Evolutionary conservation across 2,888 invertebrate genomes (phyloP).

Genomic region (Sialis lutaria): DNA sequence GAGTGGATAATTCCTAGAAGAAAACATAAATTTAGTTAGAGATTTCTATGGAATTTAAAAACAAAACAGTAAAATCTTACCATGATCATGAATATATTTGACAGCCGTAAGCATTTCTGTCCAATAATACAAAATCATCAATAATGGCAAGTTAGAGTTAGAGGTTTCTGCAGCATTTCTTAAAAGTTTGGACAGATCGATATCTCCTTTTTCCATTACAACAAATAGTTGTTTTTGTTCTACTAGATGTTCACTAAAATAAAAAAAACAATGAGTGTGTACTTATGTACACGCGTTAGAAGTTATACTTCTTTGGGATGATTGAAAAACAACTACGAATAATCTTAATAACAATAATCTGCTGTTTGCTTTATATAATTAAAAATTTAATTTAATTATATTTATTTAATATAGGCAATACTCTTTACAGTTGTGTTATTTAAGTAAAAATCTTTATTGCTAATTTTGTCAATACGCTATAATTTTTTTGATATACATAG

Average conservation of each 20-base stretch:
- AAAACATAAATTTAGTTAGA: not conserved
- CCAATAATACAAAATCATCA: constrained; percentile 77
- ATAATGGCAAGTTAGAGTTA: constrained; percentile 40
- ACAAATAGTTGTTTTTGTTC: constrained; percentile 52
- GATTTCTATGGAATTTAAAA: not conserved
- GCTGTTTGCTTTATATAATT: too few relatives aligned
- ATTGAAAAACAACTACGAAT: too few relatives aligned
- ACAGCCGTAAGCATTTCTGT: constrained; percentile 87
- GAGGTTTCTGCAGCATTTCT: constrained; percentile 25
- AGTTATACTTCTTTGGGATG: too few relatives aligned
- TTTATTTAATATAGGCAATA: too few relatives aligned
- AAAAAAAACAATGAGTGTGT: too few relatives aligned
- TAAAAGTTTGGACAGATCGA: constrained; percentile 67
- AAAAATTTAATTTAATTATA: too few relatives aligned
- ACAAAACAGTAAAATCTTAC: constrained; percentile 25
- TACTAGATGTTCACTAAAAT: constrained; percentile 51
- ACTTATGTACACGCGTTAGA: too few relatives aligned
- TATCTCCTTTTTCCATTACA: constrained; percentile 86
- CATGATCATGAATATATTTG: constrained; percentile 74
- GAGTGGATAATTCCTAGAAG: constrained; percentile 80
- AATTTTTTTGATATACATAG: too few relatives aligned
- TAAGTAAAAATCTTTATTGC: too few relatives aligned
- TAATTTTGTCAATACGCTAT: too few relatives aligned
- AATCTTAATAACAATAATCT: too few relatives aligned
- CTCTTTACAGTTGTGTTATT: too few relatives aligned